Base-by-base conservation (phyloP, 2,888 invertebrate genomes). In the Zygothrica quintamaculata region DNA sequence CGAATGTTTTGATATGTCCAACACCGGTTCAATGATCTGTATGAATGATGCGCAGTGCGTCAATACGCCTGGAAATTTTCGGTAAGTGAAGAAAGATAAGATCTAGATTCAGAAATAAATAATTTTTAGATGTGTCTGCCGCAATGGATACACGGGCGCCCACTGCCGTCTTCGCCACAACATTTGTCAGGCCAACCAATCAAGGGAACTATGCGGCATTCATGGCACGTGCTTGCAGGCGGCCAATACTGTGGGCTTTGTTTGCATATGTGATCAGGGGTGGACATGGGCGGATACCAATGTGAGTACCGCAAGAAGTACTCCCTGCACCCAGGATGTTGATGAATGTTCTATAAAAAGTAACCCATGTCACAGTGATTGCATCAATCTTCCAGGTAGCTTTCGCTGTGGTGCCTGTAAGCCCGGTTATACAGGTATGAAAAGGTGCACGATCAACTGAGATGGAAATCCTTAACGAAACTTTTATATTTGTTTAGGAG, bases 391-490 rank as follows among this genome's bases (percentile, higher is more conserved):
- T 0, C 98, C 96, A 0, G 99, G 99, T 1, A 93, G 95, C 3
- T 99, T 97, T 90, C 92, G 92, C 65, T 99, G 99, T 89, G 97
- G 95, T 1, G 92, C 93, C 15, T 99, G 99, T 90, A 99, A 99
- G 0, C 78, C 91, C 74, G 97, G 98, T 7, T 98, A 95, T 84
- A 93, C 94, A 61, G 98, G 70, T 70, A 12, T 13, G 31, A n/a
- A 2, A n/a, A 11, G 4, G 8, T 26, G 4, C 26, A 26, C 5
- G 26, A 26, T 4, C 4, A 1, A 8, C 3, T 6, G 7, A 4
- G 16, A 2, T 25, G 18, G n/a, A n/a, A 6, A 9, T 12, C 11
- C 4, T 11, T 4, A 39, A 1, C 1, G 12, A 8, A 1, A 16
- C 1, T 6, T 3, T 2, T 1, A n/a, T 0, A 7, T 13, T 13